A percentile compares a stretch with the other conserved stretches of the same genome.
Evolutionary conservation across 2,113 vertebrate species (phyloP).

Genomic region (Acrocephalus kingi): DNA sequence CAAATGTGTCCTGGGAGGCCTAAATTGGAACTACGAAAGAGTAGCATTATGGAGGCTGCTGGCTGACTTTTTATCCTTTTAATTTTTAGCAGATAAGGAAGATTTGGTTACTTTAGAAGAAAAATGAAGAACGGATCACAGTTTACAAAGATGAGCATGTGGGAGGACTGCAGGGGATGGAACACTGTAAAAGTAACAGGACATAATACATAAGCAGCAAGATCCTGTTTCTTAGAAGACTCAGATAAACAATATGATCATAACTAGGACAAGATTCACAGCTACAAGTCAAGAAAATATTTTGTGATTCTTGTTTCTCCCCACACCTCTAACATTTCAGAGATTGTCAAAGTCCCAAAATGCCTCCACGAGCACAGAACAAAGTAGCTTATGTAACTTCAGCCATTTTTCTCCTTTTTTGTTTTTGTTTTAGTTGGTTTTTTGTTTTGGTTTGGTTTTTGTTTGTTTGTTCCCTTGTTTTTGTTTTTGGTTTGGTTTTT

Average conservation of each 20-base stretch:
- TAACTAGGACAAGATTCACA: slow-evolving; percentile 6
- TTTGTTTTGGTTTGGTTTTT: no score
- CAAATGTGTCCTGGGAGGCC: background rate
- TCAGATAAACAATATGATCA: background rate
- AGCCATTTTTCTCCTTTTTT: background rate
- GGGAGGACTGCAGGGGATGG: background rate
- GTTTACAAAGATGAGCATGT: background rate
- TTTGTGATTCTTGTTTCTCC: background rate
- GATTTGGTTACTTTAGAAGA: background rate
- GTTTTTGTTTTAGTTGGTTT: background rate
- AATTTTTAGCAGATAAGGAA: background rate
- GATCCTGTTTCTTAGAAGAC: background rate
- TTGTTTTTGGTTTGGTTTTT: background rate
- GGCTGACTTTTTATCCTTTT: background rate
- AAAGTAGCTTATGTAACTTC: background rate
- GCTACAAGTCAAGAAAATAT: background rate
- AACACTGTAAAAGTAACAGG: background rate
- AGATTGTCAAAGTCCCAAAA: background rate
- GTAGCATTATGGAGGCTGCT: background rate
- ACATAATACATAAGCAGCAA: background rate
- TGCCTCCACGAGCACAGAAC: background rate
- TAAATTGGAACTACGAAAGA: background rate
- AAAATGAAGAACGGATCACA: background rate
- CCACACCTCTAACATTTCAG: background rate
- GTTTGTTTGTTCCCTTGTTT: background rate